Base-by-base conservation (phyloP, 2,888 invertebrate genomes). In the Mamestra brassicae region DNA sequence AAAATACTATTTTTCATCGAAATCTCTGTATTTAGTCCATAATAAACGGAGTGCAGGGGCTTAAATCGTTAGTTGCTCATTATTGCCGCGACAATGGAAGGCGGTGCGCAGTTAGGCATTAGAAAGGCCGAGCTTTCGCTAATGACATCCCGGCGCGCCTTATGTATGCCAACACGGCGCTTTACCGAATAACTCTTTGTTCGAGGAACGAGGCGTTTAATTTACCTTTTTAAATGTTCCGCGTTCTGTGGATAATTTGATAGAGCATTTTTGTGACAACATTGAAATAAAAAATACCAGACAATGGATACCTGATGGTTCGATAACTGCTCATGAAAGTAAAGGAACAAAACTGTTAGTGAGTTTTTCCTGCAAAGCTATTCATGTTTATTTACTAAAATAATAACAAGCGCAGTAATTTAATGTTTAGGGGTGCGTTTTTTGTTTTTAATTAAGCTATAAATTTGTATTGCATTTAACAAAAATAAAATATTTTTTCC, bases 51-150 rank as follows among this genome's bases (percentile, higher is more conserved):
- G 86, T 90, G 89, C 90, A 90, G 87, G 88, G 86, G 91, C 91
- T 93, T 92, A 89, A 93, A 94, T 95, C 94, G 95, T 94, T 95
- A 94, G 94, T 95, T 93, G 93, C 94, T 96, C 95, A 95, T 96
- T 96, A 95, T 93, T 92, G 89, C 90, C 87, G 89, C 86, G 93
- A 96, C 95, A 96, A 95, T 95, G 92, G 94, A 90, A 90, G 94
- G 94, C 94, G 94, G 93, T 87, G 90, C 93, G 89, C 95, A 92
- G 94, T 95, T 95, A 95, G 95, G 95, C 95, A 95, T 95, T 96
- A 96, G 96, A 96, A 95, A 95, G 95, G 94, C 93, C 90, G 88
- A 90, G 92, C 92, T 91, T 92, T 93, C 95, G 92, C 95, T 96
- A 96, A 96, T 96, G 96, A 96, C 95, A 93, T 94, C 95, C 94